Conservation (phyloP, 2,113 vertebrate genomes). For the Passer domesticus region DNA sequence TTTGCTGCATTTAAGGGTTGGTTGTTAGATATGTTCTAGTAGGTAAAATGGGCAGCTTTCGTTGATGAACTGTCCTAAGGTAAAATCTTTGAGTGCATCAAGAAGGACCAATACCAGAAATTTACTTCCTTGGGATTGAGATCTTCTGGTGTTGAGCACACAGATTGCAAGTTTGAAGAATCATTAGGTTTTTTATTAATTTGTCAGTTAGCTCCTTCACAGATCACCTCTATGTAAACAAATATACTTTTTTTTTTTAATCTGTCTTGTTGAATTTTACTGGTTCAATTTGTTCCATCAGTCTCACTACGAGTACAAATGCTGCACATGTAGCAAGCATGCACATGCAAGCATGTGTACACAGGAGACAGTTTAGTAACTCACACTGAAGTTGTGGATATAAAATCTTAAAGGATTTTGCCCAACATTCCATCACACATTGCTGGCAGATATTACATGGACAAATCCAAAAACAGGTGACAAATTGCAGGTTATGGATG, state of each 20-base stretch:
- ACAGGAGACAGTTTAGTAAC: not conserved
- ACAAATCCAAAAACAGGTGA: not conserved
- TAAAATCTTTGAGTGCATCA: not conserved
- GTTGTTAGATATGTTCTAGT: not conserved
- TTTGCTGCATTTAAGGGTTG: not conserved
- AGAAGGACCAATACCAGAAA: not conserved
- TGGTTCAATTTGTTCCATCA: not conserved
- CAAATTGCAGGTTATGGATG: not conserved
- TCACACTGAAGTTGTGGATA: not conserved
- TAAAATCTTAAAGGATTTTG: not conserved
- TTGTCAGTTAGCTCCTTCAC: not conserved
- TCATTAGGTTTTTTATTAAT: fast-evolving
- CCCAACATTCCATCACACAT: not conserved
- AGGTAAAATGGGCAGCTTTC: not conserved
- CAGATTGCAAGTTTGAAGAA: not conserved
- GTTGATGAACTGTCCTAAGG: not conserved
- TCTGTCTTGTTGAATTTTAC: not conserved
- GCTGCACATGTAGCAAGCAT: not conserved
- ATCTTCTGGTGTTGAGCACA: not conserved
- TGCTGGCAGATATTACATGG: not conserved
- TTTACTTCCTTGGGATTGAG: not conserved
- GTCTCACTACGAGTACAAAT: not conserved
- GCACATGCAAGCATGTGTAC: not conserved
- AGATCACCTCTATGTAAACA: not conserved
- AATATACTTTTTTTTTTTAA: not conserved